Evolutionary conservation across 2,888 invertebrate species (phyloP).

Genomic region (Oligia latruncula): DNA sequence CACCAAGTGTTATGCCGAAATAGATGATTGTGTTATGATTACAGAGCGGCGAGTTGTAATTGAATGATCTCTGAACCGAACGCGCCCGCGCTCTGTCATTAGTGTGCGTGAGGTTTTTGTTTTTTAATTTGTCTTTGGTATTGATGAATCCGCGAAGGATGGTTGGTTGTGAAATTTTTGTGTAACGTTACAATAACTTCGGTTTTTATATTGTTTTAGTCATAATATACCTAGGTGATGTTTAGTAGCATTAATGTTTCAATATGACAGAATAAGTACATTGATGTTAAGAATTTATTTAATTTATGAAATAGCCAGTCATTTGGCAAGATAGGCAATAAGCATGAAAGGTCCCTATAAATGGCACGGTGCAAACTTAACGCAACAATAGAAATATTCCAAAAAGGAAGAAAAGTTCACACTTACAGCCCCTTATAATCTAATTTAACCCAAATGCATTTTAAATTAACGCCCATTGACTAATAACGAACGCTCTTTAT

Average conservation of each 20-base stretch:
- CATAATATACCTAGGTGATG: background rate
- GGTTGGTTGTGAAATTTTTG: constrained; percentile 60
- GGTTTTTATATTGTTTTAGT: constrained; percentile 31
- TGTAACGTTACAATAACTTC: constrained; percentile 33
- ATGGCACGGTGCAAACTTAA: constrained; percentile 4
- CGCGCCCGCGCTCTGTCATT: constrained; percentile 75
- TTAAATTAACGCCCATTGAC: constrained; percentile 75
- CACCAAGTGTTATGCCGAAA: constrained; percentile 76
- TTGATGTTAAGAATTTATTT: too few relatives aligned
- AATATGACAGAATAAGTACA: background rate
- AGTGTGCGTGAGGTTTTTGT: constrained; percentile 66
- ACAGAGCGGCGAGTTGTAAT: constrained; percentile 81
- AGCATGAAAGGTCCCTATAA: background rate
- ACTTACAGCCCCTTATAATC: constrained; percentile 62
- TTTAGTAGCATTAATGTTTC: background rate
- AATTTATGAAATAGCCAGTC: background rate
- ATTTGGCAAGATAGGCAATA: background rate
- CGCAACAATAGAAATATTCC: constrained; percentile 15
- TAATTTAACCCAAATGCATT: constrained; percentile 69
- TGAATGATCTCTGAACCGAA: constrained; percentile 71
- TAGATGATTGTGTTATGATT: constrained; percentile 86
- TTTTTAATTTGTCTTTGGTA: constrained; percentile 68
- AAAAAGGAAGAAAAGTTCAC: constrained; percentile 36
- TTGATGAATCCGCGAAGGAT: constrained; percentile 67
- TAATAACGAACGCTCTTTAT: constrained; percentile 76